Base-by-base conservation (phyloP, 2,888 invertebrate species). In the Aelia acuminata region DNA sequence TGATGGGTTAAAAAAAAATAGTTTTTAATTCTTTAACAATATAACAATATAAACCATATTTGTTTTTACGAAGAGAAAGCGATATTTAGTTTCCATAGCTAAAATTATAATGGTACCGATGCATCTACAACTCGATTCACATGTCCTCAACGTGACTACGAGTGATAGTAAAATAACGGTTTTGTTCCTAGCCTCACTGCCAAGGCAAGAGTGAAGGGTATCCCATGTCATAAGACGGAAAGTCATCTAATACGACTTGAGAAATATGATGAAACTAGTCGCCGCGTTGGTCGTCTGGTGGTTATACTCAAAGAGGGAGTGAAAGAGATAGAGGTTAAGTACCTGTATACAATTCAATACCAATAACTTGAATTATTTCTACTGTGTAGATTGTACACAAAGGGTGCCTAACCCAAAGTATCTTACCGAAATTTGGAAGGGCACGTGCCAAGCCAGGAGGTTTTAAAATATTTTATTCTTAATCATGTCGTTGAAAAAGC, bases 131-230 rank as follows among this genome's bases (percentile, higher is more conserved):
- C 63, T 70, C 35, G 63, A 70, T 70, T 31, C 63, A 70, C 63
- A 35, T 70, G 63, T 35, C 63, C 63, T 31, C 63, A 18, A 70
- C 63, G 63, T 70, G 63, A 70, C 63, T 70, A 70, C 31, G 13
- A 70, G 63, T 35, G 35, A 26, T 57, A 57, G 31, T 70, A 35
- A 35, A 70, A 70, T 70, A 70, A 70, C 63, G 63, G 63, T 31
- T 20, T 70, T 18, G 35, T 70, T 70, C 35, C 63, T 35, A 35
- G 35, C 31, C 63, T 57, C 57, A 26, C 63, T 70, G 63, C 18
- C 20, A 31, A 63, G 63, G 18, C 7, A 70, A 5, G 5, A 70
- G 63, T 70, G 63, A 70, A 70, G 63, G 63, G 63, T 35, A 35
- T 57, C 26, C 15, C 63, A 5, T 35, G 63, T 70, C 63, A 70